Conservation (phyloP, 2,888 invertebrate species). For the Prosapia bicincta region DNA sequence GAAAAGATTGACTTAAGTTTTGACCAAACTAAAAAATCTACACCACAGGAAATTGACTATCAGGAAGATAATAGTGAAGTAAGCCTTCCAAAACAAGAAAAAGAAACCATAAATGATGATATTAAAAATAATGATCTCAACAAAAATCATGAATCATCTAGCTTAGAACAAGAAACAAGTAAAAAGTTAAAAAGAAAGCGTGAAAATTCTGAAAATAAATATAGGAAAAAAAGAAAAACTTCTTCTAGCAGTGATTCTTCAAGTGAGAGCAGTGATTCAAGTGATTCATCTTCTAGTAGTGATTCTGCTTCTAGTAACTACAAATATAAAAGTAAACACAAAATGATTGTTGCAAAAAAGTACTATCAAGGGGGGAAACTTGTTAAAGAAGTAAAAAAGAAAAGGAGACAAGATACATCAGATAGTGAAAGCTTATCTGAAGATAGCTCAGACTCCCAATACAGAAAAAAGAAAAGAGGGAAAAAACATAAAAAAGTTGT, state of each 20-base stretch:
- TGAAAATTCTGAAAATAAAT: constrained; percentile 44
- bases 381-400: constrained; percentile 39
- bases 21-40: background rate
- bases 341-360: constrained; percentile 36
- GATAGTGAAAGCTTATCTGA: constrained; percentile 35
- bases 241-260: constrained; percentile 32
- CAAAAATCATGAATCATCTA: constrained; percentile 39
- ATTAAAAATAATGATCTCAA: constrained; percentile 45
- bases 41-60: constrained; percentile 41
- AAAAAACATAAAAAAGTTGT: constrained; percentile 34
- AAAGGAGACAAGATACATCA: constrained; percentile 33
- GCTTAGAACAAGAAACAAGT: constrained; percentile 35
- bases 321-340: constrained; percentile 33
- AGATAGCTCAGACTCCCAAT: constrained; percentile 35
- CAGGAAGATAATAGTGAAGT: constrained; percentile 2
- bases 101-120: constrained; percentile 45
- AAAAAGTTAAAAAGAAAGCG: constrained; percentile 38
- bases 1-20: background rate
- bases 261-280: constrained; percentile 30
- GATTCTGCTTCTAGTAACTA: constrained; percentile 35
- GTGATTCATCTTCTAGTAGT: constrained; percentile 33
- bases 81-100: constrained; percentile 34
- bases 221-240: constrained; percentile 40
- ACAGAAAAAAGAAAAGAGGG: constrained; percentile 27
- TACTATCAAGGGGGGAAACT: constrained; percentile 40